Evolutionary conservation across 2,888 invertebrate species (phyloP).

Genomic region (Hipparchia sbordonii): DNA sequence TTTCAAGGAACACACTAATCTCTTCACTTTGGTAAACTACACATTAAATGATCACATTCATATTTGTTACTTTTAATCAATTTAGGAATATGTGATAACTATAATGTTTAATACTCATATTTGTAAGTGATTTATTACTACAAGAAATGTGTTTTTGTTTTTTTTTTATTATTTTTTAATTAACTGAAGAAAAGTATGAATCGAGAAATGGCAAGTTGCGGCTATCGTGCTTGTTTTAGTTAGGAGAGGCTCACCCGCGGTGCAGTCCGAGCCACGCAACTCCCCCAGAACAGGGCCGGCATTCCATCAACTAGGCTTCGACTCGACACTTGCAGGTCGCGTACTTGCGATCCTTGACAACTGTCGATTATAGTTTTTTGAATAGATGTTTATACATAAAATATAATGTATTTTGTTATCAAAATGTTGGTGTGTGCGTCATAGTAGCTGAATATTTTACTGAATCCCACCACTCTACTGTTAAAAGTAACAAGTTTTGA

Average conservation of each 20-base stretch:
- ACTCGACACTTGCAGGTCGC: slow-evolving; percentile 44
- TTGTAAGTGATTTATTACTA: too few relatives aligned
- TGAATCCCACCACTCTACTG: too few relatives aligned
- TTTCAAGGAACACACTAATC: too few relatives aligned
- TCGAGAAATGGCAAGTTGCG: slow-evolving; percentile 60
- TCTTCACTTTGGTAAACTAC: too few relatives aligned
- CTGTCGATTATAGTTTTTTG: slow-evolving; percentile 27
- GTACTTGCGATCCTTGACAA: slow-evolving; percentile 27
- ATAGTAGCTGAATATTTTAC: slow-evolving; percentile 26
- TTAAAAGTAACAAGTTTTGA: too few relatives aligned
- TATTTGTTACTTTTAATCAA: too few relatives aligned
- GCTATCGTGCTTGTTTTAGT: slow-evolving; percentile 66
- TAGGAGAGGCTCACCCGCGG: slow-evolving; percentile 63
- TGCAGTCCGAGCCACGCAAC: slow-evolving; percentile 63
- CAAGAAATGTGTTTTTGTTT: too few relatives aligned
- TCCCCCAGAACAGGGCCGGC: slow-evolving; percentile 65
- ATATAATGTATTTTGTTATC: slow-evolving; percentile 23
- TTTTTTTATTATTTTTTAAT: not conserved
- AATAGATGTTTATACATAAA: slow-evolving; percentile 22
- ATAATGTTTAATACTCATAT: too few relatives aligned
- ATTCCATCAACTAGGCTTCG: slow-evolving; percentile 53
- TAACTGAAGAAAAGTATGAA: not conserved
- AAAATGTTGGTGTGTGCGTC: slow-evolving; percentile 27
- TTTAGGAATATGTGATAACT: too few relatives aligned
- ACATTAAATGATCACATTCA: too few relatives aligned